phyloP scores from a whole-genome alignment of 2,113 vertebrate genomes.

The Syngnathus typhle region DNA sequence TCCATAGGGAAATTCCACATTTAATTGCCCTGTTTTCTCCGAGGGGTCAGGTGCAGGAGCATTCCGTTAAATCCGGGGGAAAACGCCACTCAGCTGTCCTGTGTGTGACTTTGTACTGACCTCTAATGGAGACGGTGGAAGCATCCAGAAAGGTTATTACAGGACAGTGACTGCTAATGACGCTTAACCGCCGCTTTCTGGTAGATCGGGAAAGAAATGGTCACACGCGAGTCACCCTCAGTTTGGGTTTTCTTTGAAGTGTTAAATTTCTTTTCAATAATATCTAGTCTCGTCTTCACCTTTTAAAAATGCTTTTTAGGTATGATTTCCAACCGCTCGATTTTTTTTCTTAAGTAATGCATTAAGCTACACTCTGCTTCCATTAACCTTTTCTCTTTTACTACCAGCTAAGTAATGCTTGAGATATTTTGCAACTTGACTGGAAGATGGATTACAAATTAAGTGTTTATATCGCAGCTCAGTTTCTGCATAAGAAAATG shows the following conservation, averaged over 20 bases:
- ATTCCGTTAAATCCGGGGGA: slow-evolving; percentile 16
- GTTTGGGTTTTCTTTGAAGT: too few relatives aligned
- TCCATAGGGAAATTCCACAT: slow-evolving; percentile 18
- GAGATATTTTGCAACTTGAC: not conserved
- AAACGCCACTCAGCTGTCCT: slow-evolving; percentile 13
- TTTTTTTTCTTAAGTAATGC: not conserved
- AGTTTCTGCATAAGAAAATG: too few relatives aligned
- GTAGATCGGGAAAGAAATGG: not conserved
- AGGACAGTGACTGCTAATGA: slow-evolving; percentile 6
- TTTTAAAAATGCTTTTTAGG: not conserved
- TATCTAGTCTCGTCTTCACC: not conserved
- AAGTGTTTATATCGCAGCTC: not conserved
- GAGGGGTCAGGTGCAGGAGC: slow-evolving; percentile 4
- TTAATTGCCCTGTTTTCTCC: slow-evolving; percentile 37
- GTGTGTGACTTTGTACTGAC: slow-evolving; percentile 48
- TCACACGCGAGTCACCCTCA: not conserved
- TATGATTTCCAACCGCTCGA: not conserved
- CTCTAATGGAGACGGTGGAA: slow-evolving; percentile 33
- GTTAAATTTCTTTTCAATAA: not conserved
- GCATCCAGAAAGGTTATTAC: slow-evolving; percentile 15
- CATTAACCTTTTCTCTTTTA: not conserved
- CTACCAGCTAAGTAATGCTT: not conserved
- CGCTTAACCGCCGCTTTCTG: not conserved
- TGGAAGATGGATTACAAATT: not conserved
- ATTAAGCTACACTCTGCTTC: not conserved